A percentile compares a stretch with the other conserved stretches of the same genome.
Conservation (phyloP, 2,113 vertebrate species). For the Variabilichromis moorii region DNA sequence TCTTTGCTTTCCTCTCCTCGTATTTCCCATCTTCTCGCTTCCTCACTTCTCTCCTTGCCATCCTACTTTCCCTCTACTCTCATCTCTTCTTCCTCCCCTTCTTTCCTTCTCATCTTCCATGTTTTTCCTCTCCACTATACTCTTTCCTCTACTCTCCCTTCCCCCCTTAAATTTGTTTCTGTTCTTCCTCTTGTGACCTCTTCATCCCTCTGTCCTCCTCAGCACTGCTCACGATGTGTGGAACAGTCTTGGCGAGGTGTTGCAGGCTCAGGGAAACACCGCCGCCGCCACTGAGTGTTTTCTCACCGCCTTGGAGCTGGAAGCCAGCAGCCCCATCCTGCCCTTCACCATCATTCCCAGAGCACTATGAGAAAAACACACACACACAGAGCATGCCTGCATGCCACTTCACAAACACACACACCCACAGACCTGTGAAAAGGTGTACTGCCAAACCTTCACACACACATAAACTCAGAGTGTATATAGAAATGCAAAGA, state of each 20-base stretch:
- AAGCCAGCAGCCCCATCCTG: conserved; percentile 93
- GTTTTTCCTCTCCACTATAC: not conserved
- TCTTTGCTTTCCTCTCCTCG: fast-evolving
- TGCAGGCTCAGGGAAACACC: conserved; percentile 92
- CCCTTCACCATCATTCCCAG: conserved; percentile 96
- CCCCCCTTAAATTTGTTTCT: not conserved
- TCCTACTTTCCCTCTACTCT: not conserved
- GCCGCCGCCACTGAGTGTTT: conserved; percentile 93
- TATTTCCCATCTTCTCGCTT: no score
- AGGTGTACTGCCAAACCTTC: not conserved
- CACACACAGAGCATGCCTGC: not conserved
- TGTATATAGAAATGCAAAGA: not conserved
- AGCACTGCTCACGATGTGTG: conserved; percentile 93
- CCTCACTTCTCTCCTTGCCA: not conserved
- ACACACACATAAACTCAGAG: not conserved
- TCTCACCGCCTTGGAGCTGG: conserved; percentile 92
- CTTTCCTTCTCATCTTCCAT: not conserved
- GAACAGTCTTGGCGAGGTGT: conserved; percentile 95
- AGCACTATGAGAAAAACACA: conserved; percentile 74
- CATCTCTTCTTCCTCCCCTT: not conserved
- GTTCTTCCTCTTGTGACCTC: no score
- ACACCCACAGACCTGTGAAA: not conserved
- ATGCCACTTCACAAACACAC: not conserved
- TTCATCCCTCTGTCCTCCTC: not conserved
- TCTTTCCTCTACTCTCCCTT: not conserved